Base-by-base conservation (phyloP, 1,140 invertebrate genomes). In the Chironomus striatipennis region DNA sequence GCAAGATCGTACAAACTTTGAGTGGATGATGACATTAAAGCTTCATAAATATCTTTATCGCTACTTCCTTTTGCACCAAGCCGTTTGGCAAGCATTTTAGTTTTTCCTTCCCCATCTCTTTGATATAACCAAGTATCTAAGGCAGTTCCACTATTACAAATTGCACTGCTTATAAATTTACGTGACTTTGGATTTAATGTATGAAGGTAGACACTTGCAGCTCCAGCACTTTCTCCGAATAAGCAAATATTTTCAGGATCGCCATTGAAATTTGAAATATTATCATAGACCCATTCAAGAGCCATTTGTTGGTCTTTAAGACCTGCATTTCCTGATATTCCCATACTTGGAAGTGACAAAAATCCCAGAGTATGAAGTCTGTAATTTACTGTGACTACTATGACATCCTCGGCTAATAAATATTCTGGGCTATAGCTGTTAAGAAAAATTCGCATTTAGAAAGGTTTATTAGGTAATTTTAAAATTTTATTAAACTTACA, bases 321-420 rank as follows among this genome's bases (percentile, higher is more conserved):
- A 0, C 88, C 89, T 21, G 84, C 84, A 79, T 89, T 89, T 3
- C 89, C 89, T 1, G 85, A 84, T 0, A 85, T 83, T 64, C 85
- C 84, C 57, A 83, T 83, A 18, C 78, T 84, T 24, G 85, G 83
- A 5, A 85, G 77, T 76, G 82, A 83, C 0, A 86, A 79, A 74
- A 86, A 86, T 0, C 87, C 88, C 15, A 90, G 78, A 1, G 86
- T 84, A 77, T 88, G 88, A 10, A 86, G 78, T 57, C 89, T 83
- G 78, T 90, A 90, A 76, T 89, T 90, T 7, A 90, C 78, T 0
- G 88, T 90, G 0, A 90, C 87, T 42, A 90, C 79, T 73, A 90
- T 82, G 3, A 89, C 83, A 73, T 89, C 84, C 72, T 85, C 83
- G 75, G 87, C 85, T 81, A 90, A 83, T 1, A 91, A 79, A 78